Evolutionary conservation across 1,140 invertebrate species (phyloP).

Genomic region (Macrobrachium rosenbergii): DNA sequence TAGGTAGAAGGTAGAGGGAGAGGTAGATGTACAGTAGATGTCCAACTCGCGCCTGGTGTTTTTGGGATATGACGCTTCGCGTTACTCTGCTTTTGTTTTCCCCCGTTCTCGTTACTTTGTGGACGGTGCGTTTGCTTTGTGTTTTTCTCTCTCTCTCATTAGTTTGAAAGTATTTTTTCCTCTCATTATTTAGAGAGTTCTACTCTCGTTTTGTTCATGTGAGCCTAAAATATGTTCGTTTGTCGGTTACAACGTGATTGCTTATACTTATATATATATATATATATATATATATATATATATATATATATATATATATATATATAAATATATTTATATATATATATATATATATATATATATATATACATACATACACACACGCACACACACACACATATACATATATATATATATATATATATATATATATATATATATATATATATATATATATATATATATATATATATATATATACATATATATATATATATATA

Average conservation of each 20-base stretch:
- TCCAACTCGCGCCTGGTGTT: too few species aligned
- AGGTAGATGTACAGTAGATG: too few species aligned
- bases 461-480: conserved; percentile 20
- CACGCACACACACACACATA: too few species aligned
- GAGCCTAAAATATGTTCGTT: not conserved
- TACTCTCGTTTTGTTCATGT: not conserved
- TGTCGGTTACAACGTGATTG: not conserved
- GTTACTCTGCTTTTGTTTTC: not conserved
- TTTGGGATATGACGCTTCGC: too few species aligned
- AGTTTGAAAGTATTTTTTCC: too few species aligned
- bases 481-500: conserved; percentile 11
- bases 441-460: conserved; percentile 18
- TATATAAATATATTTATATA: conserved; percentile 10
- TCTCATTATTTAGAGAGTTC: too few species aligned
- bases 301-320: conserved; percentile 20
- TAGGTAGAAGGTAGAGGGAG: too few species aligned
- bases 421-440: too few species aligned
- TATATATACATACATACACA: conserved; percentile 6
- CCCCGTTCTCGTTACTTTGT: not conserved
- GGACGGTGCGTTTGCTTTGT: too few species aligned
- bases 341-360: conserved; percentile 21
- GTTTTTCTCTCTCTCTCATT: too few species aligned
- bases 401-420: conserved; percentile 5
- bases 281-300: conserved; percentile 15
- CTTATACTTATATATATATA: conserved; percentile 6